These are phyloP conservation scores for Diadromus collaris DNA, from an alignment of 2,888 invertebrate genomes.

Conservation along the genomic window DNA sequence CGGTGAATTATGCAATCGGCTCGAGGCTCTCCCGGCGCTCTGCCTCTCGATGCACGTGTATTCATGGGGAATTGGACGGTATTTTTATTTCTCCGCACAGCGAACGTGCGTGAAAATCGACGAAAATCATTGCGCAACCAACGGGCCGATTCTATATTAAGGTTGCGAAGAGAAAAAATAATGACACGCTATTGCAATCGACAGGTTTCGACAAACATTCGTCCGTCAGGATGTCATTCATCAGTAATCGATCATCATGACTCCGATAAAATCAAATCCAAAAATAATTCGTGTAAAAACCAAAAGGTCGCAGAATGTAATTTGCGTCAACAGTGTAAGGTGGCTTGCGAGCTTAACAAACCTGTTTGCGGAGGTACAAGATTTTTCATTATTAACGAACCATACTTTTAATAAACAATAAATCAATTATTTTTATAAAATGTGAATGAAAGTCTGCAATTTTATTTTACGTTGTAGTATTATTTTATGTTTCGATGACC, in stretches of 20 bases:
- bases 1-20: constrained; percentile 57
- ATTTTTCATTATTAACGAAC: no score
- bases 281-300: not conserved
- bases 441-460: no score
- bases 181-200: not conserved
- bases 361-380: no score
- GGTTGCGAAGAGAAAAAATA: not conserved
- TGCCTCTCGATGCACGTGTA: constrained; percentile 16
- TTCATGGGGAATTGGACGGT: constrained; percentile 21
- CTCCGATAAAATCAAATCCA: not conserved
- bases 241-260: not conserved
- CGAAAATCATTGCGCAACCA: not conserved
- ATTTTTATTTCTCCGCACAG: constrained; percentile 21
- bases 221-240: not conserved
- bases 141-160: not conserved
- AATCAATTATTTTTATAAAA: no score
- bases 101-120: not conserved
- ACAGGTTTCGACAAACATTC: not conserved
- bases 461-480: no score
- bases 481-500: no score
- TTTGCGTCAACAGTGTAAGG: no score
- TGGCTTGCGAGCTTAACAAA: no score
- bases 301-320: no score
- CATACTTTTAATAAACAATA: no score
- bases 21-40: constrained; percentile 24